Evolutionary conservation across 1,140 invertebrate genomes (phyloP).

Genomic region (Ditylenchus dipsaci): DNA sequence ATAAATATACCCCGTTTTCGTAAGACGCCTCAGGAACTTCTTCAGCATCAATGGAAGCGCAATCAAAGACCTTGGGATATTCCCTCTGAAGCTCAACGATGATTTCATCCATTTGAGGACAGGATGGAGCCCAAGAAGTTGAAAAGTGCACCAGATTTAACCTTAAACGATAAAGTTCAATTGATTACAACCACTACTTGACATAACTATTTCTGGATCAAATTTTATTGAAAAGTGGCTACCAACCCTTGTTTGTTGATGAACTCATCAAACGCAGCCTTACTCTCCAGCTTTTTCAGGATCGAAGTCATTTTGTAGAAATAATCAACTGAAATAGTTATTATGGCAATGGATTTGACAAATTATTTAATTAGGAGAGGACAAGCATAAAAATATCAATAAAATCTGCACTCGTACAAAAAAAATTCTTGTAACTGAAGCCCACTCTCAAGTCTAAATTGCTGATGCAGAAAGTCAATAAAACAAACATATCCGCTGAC

Average conservation of each 20-base stretch:
- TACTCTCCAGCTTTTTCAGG: conserved; percentile 7
- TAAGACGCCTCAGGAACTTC: conserved; percentile 39
- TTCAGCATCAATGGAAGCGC: conserved; percentile 46
- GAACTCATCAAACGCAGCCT: conserved; percentile 28
- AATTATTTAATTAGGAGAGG: not conserved
- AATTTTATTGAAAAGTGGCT: too few relatives aligned
- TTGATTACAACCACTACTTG: too few relatives aligned
- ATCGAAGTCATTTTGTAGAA: not conserved
- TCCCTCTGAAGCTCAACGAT: conserved; percentile 32
- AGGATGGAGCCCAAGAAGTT: conserved; percentile 33
- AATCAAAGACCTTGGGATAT: conserved; percentile 23
- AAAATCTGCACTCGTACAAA: too few relatives aligned
- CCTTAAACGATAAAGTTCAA: conserved; percentile 12
- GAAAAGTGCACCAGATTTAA: conserved; percentile 37
- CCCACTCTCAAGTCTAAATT: too few relatives aligned
- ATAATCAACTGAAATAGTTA: not conserved
- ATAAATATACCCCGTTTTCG: conserved; percentile 21
- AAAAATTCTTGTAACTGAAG: too few relatives aligned
- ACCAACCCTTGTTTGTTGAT: conserved; percentile 26
- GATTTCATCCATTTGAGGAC: conserved; percentile 36
- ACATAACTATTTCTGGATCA: too few relatives aligned
- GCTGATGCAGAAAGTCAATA: too few relatives aligned
- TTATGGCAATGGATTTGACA: not conserved
- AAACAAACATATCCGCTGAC: too few relatives aligned
- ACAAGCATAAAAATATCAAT: too few relatives aligned